Percentiles rank a stretch among this genome's conserved stretches.
Conservation (phyloP, 1,140 invertebrate species). For the Solen grandis region DNA sequence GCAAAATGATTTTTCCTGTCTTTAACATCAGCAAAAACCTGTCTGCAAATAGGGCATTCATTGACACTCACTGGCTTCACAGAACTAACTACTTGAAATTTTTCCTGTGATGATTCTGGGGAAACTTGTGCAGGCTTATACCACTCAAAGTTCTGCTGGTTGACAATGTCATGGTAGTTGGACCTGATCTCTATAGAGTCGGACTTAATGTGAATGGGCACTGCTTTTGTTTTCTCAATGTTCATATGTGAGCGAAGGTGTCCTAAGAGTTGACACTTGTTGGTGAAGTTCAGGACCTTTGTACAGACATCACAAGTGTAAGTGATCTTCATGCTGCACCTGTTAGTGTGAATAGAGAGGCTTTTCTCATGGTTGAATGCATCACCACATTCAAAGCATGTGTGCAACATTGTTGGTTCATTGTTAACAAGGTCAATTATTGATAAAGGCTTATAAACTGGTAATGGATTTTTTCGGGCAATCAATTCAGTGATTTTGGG, state of each 20-base stretch:
- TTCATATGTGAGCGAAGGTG: slow-evolving; percentile 67
- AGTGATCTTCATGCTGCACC: slow-evolving; percentile 70
- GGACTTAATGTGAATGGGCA: slow-evolving; percentile 67
- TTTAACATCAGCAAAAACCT: neutral
- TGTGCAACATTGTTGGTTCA: slow-evolving; percentile 31
- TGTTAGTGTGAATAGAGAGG: slow-evolving; percentile 63
- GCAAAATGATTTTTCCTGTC: neutral
- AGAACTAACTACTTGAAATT: neutral
- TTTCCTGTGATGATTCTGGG: neutral
- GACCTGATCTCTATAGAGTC: slow-evolving; percentile 63
- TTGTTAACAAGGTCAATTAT: slow-evolving; percentile 58
- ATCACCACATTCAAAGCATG: slow-evolving; percentile 75
- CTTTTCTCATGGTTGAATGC: slow-evolving; percentile 70
- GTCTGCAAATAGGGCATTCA: neutral
- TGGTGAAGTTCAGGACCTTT: slow-evolving; percentile 67
- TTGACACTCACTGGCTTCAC: too few species aligned
- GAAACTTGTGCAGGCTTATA: slow-evolving; percentile 12
- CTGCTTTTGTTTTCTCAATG: slow-evolving; percentile 63
- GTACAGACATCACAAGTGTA: slow-evolving; percentile 74
- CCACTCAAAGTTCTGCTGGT: slow-evolving; percentile 34
- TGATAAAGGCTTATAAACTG: slow-evolving; percentile 59
- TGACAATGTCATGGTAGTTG: slow-evolving; percentile 15
- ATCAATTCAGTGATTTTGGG: slow-evolving; percentile 64
- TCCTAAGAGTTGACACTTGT: slow-evolving; percentile 70
- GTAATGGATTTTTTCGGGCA: slow-evolving; percentile 67